Conservation (phyloP, 2,113 vertebrate species). For the Pagrus major region DNA sequence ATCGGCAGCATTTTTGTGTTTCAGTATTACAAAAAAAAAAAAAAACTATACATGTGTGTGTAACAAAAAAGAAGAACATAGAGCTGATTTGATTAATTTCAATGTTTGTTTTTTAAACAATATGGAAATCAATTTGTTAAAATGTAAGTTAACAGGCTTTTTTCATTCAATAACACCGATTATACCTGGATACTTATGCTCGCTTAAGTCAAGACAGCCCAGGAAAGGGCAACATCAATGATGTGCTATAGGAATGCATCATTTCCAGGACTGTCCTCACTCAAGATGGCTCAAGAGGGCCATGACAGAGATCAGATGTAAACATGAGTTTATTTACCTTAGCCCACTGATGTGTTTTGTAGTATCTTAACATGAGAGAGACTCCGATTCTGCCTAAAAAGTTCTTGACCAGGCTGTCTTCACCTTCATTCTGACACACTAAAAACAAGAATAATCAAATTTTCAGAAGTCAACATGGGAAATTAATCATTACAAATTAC, state of each 20-base stretch:
- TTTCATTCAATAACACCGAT: not conserved
- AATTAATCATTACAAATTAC: not conserved
- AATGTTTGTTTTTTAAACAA: not conserved
- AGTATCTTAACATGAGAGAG: constrained; percentile 90
- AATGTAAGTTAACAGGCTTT: not conserved
- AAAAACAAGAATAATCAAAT: not conserved
- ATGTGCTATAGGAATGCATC: too few species aligned
- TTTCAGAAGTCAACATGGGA: not conserved
- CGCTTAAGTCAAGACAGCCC: not conserved
- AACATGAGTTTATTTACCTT: constrained; percentile 86
- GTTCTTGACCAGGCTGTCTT: constrained; percentile 74
- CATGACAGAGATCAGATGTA: not conserved
- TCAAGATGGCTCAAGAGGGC: not conserved
- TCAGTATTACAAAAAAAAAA: not conserved
- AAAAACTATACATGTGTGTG: not conserved
- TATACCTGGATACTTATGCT: not conserved
- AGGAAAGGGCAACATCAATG: not conserved
- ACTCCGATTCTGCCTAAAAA: constrained; percentile 91
- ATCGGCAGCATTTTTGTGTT: not conserved
- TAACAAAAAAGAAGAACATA: not conserved
- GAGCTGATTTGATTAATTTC: not conserved
- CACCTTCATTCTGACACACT: constrained; percentile 80
- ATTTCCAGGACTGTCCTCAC: not conserved
- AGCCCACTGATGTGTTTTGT: constrained; percentile 88
- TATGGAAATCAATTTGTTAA: not conserved